Conservation (phyloP, 2,888 invertebrate genomes). For the Temnothorax rugatulus region DNA sequence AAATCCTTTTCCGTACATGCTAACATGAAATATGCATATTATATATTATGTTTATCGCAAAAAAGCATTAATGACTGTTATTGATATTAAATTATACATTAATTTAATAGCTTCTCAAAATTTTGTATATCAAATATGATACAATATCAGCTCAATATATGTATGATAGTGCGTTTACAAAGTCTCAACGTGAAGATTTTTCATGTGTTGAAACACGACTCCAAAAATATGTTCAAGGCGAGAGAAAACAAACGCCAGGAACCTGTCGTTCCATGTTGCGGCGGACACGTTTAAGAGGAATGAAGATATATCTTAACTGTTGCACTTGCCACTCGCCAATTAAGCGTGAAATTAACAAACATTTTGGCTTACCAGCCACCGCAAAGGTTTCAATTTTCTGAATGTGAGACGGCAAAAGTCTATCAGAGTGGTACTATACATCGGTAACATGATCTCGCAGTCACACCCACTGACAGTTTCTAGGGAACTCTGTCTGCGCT, state of each 20-base stretch:
- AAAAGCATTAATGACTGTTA: neutral
- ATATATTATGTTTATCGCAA: neutral
- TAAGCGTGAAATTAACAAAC: slow-evolving; percentile 77
- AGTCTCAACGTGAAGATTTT: slow-evolving; percentile 61
- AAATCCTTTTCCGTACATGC: neutral
- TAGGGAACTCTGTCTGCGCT: slow-evolving; percentile 11
- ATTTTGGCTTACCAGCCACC: slow-evolving; percentile 59
- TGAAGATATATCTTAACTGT: slow-evolving; percentile 67
- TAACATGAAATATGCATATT: neutral
- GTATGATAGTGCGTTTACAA: slow-evolving; percentile 64
- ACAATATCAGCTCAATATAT: slow-evolving; percentile 28
- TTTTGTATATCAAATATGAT: slow-evolving; percentile 30
- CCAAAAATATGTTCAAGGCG: slow-evolving; percentile 72
- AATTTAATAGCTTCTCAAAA: neutral
- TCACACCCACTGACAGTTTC: slow-evolving; percentile 61
- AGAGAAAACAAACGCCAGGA: slow-evolving; percentile 61
- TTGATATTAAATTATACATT: neutral
- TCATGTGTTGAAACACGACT: slow-evolving; percentile 63
- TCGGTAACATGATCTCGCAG: slow-evolving; percentile 69
- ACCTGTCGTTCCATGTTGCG: slow-evolving; percentile 46
- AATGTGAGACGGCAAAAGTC: slow-evolving; percentile 67
- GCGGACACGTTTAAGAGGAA: slow-evolving; percentile 47
- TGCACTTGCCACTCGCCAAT: slow-evolving; percentile 71
- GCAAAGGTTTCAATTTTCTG: slow-evolving; percentile 66
- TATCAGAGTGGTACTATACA: slow-evolving; percentile 57